Evolutionary conservation across 2,797 vertebrate species (phyloP), one percentile per base, ranked within the genome.

Genomic region (Molothrus ater): DNA sequence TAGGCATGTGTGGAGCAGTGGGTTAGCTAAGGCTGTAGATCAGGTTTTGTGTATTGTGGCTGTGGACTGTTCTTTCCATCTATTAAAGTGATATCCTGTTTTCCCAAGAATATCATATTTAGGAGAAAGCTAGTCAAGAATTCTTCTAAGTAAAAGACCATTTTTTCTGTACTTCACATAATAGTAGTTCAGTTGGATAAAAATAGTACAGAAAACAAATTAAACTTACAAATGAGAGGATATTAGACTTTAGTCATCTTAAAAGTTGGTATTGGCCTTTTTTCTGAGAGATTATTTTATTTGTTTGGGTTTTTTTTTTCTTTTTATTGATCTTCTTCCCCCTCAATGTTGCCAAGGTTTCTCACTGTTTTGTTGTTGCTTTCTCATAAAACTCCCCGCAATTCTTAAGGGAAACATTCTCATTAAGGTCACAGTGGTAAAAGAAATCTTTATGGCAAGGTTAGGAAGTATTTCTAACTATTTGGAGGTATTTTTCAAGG

Each of bases 61-160:
- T 88, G 70, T 66, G 60, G 80, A 53, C 86, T 80, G 90, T 51
- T 96, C 92, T 96, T 96, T 96, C 94, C 92, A 93, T 88, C 95
- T 92, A 92, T 96, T 94, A 95, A 96, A 95, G 60, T 65, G 88
- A 93, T 96, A 96, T 95, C 92, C 90, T 97, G 96, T 97, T 96
- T 96, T 96, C 95, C 92, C 94, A 97, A 96, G 96, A 97, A 96
- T 96, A 96, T 94, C 76, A 76, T 86, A 85, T 94, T 94, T 93
- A 96, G 86, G 78, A 93, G 93, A 92, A 80, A 88, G 69, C 90
- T 71, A 79, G 86, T 90, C 78, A 92, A 88, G 88, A 93, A 95
- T 96, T 95, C 80, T 82, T 81, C n/a, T 80, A 51, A 95, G 88
- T 81, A 51, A 90, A 87, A 96, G 80, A 51, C 15, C 34, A 65